A percentile compares a stretch with the other conserved stretches of the same genome.
These are phyloP conservation scores for Solenopsis fugax DNA, from an alignment of 1,140 invertebrate species.

Conservation along the genomic window DNA sequence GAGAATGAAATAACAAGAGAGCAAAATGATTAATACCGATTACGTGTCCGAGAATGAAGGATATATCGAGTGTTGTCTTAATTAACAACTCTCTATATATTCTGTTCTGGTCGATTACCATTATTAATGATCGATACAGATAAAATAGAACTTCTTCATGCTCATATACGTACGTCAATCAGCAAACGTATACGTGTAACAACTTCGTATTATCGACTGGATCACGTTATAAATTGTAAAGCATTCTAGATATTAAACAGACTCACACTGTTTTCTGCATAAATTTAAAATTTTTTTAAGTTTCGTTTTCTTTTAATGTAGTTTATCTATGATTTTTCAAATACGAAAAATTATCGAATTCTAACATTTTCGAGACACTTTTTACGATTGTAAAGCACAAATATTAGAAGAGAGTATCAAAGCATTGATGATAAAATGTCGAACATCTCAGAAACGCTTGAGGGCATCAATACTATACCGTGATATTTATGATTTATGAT, in stretches of 20 bases:
- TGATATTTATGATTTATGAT: not conserved
- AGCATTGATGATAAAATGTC: not conserved
- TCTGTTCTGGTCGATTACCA: not conserved
- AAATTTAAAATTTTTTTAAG: not conserved
- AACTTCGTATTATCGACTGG: not conserved
- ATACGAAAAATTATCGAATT: not conserved
- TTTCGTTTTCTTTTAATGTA: not conserved
- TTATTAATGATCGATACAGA: conserved; percentile 33
- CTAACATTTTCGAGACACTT: not conserved
- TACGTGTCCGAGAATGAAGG: conserved; percentile 30
- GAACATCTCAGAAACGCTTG: not conserved
- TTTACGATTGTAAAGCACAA: not conserved
- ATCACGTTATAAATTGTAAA: not conserved
- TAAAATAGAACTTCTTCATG: conserved; percentile 2
- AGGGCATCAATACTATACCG: not conserved
- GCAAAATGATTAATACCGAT: conserved; percentile 50
- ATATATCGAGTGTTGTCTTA: conserved; percentile 24
- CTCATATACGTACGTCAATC: not conserved
- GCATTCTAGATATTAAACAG: not conserved
- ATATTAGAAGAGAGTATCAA: not conserved
- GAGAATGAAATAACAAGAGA: conserved; percentile 33
- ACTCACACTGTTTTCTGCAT: not conserved
- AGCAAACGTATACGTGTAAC: not conserved
- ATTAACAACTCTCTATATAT: conserved; percentile 26
- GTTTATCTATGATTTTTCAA: not conserved